Percentiles rank a stretch among this genome's conserved stretches.
phyloP scores from a whole-genome alignment of 2,888 invertebrate genomes.

The Crematogaster levior region DNA sequence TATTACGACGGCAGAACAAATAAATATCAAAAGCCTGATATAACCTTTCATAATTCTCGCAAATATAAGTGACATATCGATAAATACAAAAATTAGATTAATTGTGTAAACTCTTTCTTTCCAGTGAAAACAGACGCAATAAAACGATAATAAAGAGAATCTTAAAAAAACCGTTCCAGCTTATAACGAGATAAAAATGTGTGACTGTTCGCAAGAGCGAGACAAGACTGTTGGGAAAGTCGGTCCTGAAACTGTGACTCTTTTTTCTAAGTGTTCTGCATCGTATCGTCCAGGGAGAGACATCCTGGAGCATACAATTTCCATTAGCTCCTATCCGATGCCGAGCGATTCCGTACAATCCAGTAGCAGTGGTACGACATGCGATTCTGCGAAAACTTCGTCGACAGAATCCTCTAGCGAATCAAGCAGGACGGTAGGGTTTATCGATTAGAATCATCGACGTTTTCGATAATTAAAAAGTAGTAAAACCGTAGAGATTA shows the following conservation, averaged over 20 bases:
- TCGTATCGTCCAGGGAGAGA: slow-evolving; percentile 42
- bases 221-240: neutral
- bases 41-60: neutral
- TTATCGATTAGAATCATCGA: slow-evolving; percentile 2
- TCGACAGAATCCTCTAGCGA: slow-evolving; percentile 24
- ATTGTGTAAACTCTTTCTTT: neutral
- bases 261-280: slow-evolving; percentile 63
- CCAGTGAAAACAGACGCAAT: neutral
- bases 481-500: neutral
- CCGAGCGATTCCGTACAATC: slow-evolving; percentile 26
- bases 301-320: neutral
- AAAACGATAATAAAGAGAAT: neutral
- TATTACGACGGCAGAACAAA: slow-evolving; percentile 11
- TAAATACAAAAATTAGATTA: neutral
- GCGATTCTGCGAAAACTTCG: neutral
- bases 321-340: neutral
- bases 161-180: neutral
- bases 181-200: slow-evolving; percentile 64
- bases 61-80: neutral
- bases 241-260: slow-evolving; percentile 60
- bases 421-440: slow-evolving; percentile 56
- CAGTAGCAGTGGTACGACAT: neutral
- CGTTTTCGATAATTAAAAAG: neutral
- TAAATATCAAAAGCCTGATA: slow-evolving; percentile 15
- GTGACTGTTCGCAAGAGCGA: slow-evolving; percentile 67